Evolutionary conservation across 2,113 vertebrate species (phyloP).

Genomic region (Brachyhypopomus gauderio): DNA sequence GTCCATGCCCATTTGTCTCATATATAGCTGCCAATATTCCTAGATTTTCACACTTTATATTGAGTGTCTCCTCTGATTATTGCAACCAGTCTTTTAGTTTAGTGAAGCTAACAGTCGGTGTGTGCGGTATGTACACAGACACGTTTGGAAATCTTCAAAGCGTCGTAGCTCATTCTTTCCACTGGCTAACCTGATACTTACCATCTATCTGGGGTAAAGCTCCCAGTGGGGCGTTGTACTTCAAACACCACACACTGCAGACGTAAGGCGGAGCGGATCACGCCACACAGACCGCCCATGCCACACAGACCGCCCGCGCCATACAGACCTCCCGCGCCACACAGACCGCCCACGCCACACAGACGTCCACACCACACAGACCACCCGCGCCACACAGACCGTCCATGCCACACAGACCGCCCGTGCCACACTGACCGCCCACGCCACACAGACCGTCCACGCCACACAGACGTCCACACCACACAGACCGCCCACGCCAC

Average conservation of each 20-base stretch:
- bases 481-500: no score
- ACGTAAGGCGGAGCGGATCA: constrained; percentile 52
- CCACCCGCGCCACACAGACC: no score
- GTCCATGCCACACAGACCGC: no score
- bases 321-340: no score
- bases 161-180: constrained; percentile 28
- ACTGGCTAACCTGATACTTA: constrained; percentile 32
- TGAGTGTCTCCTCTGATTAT: background rate
- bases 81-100: background rate
- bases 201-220: constrained; percentile 6
- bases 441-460: no score
- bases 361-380: no score
- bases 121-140: background rate
- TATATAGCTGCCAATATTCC: constrained; percentile 33
- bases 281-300: constrained; percentile 44
- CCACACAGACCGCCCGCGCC: no score
- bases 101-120: background rate
- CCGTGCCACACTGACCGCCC: no score
- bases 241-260: constrained; percentile 51
- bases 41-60: constrained; percentile 17
- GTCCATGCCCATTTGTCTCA: background rate
- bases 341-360: no score
- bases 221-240: constrained; percentile 38
- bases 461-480: no score
- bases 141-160: constrained; percentile 24